Base-by-base conservation (phyloP, 2,888 invertebrate species). In the Synanthedon andrenaeformis region DNA sequence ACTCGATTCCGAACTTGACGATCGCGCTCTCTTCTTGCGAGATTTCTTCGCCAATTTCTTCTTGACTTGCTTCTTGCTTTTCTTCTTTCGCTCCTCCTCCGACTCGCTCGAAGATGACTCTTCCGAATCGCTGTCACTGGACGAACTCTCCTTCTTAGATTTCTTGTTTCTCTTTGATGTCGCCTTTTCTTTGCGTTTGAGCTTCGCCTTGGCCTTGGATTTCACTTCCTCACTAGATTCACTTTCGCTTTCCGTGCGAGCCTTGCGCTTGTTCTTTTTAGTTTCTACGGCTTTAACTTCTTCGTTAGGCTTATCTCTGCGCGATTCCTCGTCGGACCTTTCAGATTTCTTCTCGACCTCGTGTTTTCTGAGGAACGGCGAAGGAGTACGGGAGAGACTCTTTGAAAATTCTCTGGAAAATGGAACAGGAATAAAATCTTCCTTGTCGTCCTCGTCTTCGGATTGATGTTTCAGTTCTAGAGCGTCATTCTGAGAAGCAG, bases 301-400 rank as follows among this genome's bases (percentile, higher is more conserved):
- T 59, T 82, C 79, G 49, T 80, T 76, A 48, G 62, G 65, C 59
- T 82, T 79, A 49, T 80, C 80, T 56, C 89, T 88, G 17, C 80
- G 70, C 59, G 89, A 72, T 56, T 79, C 73, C 64, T 89, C 75
- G 62, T 85, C 79, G n/a, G 84, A 83, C 59, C 79, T 74, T 54
- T 86, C 76, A 1, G 79, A 66, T 64, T 82, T 86, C 74, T 90
- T 79, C 56, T 83, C 90, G 51, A 90, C 89, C 72, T 91, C 91
- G 59, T 90, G 89, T 62, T 90, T 90, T 65, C 93, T 93, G 58
- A 94, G 91, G 78, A 95, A 95, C 49, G 95, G 95, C 13, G 95
- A 95, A 12, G 95, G 95, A 0, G 95, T 95, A 59, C 95, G 90
- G n/a, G 95, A 95, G 49, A 94, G 87, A 68, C 94, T 95, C 72